Evolutionary conservation across 2,888 invertebrate genomes (phyloP), one percentile per base, ranked within the genome.

Genomic region (Periphyllus acericola): DNA sequence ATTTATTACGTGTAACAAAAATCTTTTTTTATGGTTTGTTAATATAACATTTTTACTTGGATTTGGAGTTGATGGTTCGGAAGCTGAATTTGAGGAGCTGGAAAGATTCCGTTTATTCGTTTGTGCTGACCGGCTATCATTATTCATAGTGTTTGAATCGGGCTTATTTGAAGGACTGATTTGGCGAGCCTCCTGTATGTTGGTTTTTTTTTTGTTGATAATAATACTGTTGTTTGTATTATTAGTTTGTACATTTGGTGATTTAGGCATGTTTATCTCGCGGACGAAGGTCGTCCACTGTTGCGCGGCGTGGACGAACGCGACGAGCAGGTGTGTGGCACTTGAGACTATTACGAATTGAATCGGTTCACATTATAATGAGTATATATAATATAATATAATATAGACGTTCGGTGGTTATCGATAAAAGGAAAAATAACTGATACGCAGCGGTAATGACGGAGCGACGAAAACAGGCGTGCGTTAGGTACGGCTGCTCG

Each of bases 1-100:
- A 80, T n/a, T 66, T 80, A 36, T 80, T 80, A 40, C 76, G 76
- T 76, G 76, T 40, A 76, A 32, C 76, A 76, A 76, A 76, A 21
- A 76, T 76, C 32, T 72, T 72, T 72, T 76, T 76, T 76, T 52
- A 29, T n/a, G 25, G 1, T 76, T 76, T 76, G 25, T 76, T 76
- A 17, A 19, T 17, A 76, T 76, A 76, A 76, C 25, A 76, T 46
- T 76, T n/a, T 8, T 76, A 46, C n/a, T 76, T 76, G n/a, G 46
- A 52, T 76, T 76, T n/a, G n/a, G n/a, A 11, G 55, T 55, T 55
- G 55, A 55, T 55, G 55, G 55, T 55, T 55, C 55, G 55, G 76
- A 76, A 17, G 40, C n/a, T 76, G 46, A 29, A 19, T 76, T 76
- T 25, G 46, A 76, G 76, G 76, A 76, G 46, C 46, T 76, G 76